Percentiles rank a stretch among this genome's conserved stretches.
These are phyloP conservation scores for Pissodes strobi DNA, from an alignment of 1,140 invertebrate species.

Conservation along the genomic window DNA sequence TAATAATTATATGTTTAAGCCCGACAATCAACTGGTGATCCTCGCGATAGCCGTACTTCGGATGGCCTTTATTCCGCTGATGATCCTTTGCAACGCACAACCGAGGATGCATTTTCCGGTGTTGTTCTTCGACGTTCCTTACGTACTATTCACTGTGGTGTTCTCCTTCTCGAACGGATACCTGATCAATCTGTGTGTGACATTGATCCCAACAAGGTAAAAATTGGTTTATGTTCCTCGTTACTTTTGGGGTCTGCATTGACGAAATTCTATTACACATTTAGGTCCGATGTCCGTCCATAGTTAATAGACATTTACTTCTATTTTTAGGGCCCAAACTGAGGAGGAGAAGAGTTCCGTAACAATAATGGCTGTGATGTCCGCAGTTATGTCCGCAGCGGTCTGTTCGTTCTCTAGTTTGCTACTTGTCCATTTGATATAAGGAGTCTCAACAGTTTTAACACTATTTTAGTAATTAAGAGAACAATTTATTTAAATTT, in stretches of 20 bases:
- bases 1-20: conserved; percentile 35
- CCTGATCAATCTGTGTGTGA: conserved; percentile 34
- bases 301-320: too few species aligned
- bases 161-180: conserved; percentile 37
- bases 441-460: too few species aligned
- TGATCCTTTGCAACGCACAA: conserved; percentile 40
- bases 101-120: conserved; percentile 38
- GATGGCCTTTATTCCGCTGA: conserved; percentile 33
- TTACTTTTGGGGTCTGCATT: too few species aligned
- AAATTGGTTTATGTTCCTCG: not conserved
- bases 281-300: too few species aligned
- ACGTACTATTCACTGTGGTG: conserved; percentile 32
- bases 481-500: not conserved
- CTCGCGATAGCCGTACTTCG: conserved; percentile 26
- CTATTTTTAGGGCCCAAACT: conserved; percentile 20
- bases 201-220: conserved; percentile 22
- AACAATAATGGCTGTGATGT: conserved; percentile 20
- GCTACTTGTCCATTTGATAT: conserved; percentile 17
- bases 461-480: not conserved
- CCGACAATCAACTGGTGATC: conserved; percentile 24
- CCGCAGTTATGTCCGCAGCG: conserved; percentile 12
- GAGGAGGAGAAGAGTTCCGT: conserved; percentile 12
- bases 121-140: conserved; percentile 30
- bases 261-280: too few species aligned
- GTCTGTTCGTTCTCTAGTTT: conserved; percentile 21